Evolutionary conservation across 2,888 invertebrate species (phyloP), one percentile per base, ranked within the genome.

Genomic region (Papilio gigon): DNA sequence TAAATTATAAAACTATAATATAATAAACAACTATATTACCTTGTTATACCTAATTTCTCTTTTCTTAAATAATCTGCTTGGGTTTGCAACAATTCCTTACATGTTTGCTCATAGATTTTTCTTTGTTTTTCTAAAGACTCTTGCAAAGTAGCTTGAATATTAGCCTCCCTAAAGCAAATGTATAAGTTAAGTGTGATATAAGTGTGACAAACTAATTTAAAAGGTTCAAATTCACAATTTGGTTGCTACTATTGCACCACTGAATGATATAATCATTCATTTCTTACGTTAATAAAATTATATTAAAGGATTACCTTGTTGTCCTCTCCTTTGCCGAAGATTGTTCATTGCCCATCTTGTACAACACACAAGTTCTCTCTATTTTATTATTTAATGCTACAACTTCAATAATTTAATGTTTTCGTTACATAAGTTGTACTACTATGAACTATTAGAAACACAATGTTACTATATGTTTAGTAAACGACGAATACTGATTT

Each of bases 91-190:
- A 74, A 60, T 56, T 69, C 65, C 6, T 67, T 42, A 50, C 64
- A 71, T 64, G 70, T 75, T 14, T 42, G 44, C 62, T 76, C 75
- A 70, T 72, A 77, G 17, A 70, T 40, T 65, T n/a, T 56, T 53
- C 65, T 70, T 58, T 75, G 75, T 12, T 68, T 62, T 47, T 71
- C 73, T 62, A 76, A 65, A 30, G 67, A 63, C 17, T 11, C n/a
- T 64, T 66, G 27, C 8, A 71, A 58, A 35, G 42, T 5, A 30
- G 47, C 50, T 22, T 53, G 50, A 4, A 37, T 40, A 35, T 25
- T 11, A 14, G 20, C 42, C 5, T 58, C 56, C 44, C 67, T 68
- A n/a, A 33, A 65, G 30, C 6, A 40, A 25, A 60, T 37, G 1
- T 37, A 30, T n/a, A 17, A 11, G 12, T 37, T 22, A 4, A 47